These are phyloP conservation scores for Thelaira solivaga DNA, from an alignment of 2,888 invertebrate species.

Conservation along the genomic window DNA sequence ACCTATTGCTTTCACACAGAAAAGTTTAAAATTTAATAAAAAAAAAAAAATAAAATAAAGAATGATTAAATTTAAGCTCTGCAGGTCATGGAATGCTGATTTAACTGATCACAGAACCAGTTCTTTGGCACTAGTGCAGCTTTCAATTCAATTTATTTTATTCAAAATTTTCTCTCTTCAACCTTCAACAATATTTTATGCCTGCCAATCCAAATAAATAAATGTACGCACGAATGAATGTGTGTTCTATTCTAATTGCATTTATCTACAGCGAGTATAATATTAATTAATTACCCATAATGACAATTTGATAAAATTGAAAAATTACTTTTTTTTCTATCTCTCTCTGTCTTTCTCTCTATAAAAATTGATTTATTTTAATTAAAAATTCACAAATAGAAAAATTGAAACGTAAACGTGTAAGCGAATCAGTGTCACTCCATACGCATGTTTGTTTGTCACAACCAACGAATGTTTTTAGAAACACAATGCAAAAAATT, in stretches of 20 bases:
- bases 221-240: background rate
- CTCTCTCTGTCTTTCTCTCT: no score
- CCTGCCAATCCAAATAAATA: background rate
- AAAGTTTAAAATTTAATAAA: no score
- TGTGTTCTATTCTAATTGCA: constrained; percentile 67
- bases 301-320: constrained; percentile 75
- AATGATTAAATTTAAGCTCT: no score
- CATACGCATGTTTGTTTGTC: background rate
- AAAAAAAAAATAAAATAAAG: no score
- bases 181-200: background rate
- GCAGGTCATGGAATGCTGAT: no score
- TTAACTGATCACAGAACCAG: no score
- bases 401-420: constrained; percentile 26
- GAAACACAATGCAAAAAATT: constrained; percentile 24
- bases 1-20: no score
- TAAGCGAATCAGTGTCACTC: background rate
- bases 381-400: constrained; percentile 70
- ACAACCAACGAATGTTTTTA: background rate
- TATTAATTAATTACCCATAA: constrained; percentile 73
- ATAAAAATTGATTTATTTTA: constrained; percentile 74
- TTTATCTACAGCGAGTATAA: constrained; percentile 68
- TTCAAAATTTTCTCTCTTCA: no score
- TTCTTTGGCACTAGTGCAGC: no score
- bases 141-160: no score
- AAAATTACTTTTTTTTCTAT: constrained; percentile 73